Evolutionary conservation across 2,888 invertebrate species (phyloP).

Genomic region (Phyllotreta cruciferae): DNA sequence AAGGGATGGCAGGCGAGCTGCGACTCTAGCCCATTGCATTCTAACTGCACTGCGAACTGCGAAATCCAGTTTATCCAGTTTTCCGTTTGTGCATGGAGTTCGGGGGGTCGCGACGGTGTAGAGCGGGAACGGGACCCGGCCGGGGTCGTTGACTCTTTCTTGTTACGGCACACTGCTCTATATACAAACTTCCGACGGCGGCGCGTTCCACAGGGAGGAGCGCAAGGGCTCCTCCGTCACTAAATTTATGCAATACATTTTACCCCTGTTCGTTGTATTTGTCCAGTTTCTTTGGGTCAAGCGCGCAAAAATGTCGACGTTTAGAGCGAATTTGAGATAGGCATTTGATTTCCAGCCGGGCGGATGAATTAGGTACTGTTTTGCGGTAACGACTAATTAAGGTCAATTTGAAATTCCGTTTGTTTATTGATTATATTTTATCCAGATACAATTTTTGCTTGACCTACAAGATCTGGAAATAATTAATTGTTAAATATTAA

Average conservation of each 20-base stretch:
- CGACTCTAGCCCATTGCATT: conserved; percentile 28
- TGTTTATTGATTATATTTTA: too few species aligned
- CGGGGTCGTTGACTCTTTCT: conserved; percentile 42
- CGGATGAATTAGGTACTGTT: too few species aligned
- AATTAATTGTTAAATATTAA: conserved; percentile 13
- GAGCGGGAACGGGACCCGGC: conserved; percentile 41
- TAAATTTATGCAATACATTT: conserved; percentile 41
- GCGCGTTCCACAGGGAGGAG: conserved; percentile 47
- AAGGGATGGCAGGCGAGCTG: conserved; percentile 21
- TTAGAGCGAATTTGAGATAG: not conserved
- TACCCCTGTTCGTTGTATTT: conserved; percentile 18
- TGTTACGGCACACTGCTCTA: conserved; percentile 57
- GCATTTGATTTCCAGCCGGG: too few species aligned
- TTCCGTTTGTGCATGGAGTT: conserved; percentile 39
- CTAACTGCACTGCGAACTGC: conserved; percentile 42
- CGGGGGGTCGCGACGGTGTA: conserved; percentile 37
- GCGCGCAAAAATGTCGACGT: conserved; percentile 5
- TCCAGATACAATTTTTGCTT: not conserved
- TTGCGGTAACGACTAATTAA: too few species aligned
- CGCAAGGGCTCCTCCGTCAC: conserved; percentile 40
- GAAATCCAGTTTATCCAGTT: conserved; percentile 34
- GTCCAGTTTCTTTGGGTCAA: conserved; percentile 22
- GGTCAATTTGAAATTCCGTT: too few species aligned
- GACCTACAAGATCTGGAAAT: conserved; percentile 5
- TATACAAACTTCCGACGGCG: conserved; percentile 44